A percentile compares a stretch with the other conserved stretches of the same genome.
phyloP scores from a whole-genome alignment of 2,797 vertebrate genomes.

The Phataginus tetradactyla region DNA sequence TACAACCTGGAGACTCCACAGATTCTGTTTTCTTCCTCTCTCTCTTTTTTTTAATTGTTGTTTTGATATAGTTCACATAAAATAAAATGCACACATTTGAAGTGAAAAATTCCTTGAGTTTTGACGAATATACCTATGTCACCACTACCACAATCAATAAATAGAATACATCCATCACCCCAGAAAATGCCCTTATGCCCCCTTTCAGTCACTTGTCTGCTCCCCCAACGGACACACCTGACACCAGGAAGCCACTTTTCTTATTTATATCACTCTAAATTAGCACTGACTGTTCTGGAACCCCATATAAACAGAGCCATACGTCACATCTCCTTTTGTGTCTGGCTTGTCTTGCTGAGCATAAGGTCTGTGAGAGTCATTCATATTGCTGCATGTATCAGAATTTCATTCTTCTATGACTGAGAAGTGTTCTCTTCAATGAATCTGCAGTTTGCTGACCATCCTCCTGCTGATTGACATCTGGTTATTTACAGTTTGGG shows the following conservation, averaged over 20 bases:
- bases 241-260: not conserved
- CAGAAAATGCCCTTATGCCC: not conserved
- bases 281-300: not conserved
- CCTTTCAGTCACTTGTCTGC: not conserved
- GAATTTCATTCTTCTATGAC: not conserved
- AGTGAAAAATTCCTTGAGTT: not conserved
- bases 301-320: not conserved
- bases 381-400: not conserved
- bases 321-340: not conserved
- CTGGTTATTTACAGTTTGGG: constrained; percentile 21
- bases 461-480: not conserved
- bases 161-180: not conserved
- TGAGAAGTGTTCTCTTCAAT: not conserved
- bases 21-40: not conserved
- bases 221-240: not conserved
- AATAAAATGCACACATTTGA: not conserved
- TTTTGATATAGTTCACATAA: not conserved
- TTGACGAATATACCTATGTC: not conserved
- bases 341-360: not conserved
- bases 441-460: not conserved
- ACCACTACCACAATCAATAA: not conserved
- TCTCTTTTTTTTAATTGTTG: not conserved
- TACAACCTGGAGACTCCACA: not conserved
- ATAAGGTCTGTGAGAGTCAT: not conserved
- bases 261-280: not conserved